phyloP scores from a whole-genome alignment of 2,888 invertebrate species.

The Oxytorus armatus region DNA sequence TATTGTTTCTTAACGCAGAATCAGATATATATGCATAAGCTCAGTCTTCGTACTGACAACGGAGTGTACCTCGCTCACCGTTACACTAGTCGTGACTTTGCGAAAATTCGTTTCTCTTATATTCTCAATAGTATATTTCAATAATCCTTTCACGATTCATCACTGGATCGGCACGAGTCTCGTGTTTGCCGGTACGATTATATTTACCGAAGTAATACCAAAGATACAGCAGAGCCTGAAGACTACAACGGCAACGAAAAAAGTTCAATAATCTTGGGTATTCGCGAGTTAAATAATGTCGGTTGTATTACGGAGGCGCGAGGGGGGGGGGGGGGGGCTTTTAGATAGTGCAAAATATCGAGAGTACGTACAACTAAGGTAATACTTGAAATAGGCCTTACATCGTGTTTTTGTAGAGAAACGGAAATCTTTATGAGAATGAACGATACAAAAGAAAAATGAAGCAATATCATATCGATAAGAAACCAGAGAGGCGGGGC shows the following conservation, averaged over 20 bases:
- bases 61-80: conserved; percentile 96
- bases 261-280: conserved; percentile 70
- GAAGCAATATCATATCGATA: not conserved
- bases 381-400: not conserved
- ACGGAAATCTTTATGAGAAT: not conserved
- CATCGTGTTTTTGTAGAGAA: not conserved
- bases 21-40: conserved; percentile 94
- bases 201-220: conserved; percentile 93
- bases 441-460: not conserved
- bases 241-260: conserved; percentile 61
- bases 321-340: not conserved
- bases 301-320: not conserved
- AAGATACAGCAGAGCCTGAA: conserved; percentile 81
- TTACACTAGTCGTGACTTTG: conserved; percentile 97
- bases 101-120: conserved; percentile 97
- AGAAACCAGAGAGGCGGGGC: not conserved
- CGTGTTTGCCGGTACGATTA: conserved; percentile 96
- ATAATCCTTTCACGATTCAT: conserved; percentile 95
- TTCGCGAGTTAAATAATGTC: not conserved
- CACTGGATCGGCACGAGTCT: conserved; percentile 96
- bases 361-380: not conserved
- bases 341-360: not conserved
- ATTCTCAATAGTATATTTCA: conserved; percentile 97
- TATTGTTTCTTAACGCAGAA: conserved; percentile 70
- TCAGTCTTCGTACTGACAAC: conserved; percentile 97